phyloP scores from a whole-genome alignment of 2,797 vertebrate species.

The Takifugu ocellatus region DNA sequence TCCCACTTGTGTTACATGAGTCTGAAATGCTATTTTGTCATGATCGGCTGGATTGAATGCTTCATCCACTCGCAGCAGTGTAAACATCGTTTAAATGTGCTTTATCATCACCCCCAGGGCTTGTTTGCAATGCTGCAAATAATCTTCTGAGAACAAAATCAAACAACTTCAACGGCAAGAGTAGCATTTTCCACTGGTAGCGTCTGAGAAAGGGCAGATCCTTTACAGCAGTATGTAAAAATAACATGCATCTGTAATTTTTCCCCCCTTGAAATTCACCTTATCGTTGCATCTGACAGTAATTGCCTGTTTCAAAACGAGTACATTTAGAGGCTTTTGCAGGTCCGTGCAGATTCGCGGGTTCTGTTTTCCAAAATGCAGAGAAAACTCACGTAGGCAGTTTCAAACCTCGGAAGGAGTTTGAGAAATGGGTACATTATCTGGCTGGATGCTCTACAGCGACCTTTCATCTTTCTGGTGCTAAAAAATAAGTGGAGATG shows the following conservation, averaged over 20 bases:
- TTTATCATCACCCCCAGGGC: conserved; percentile 53
- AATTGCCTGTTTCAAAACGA: conserved; percentile 4
- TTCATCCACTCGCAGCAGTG: conserved; percentile 51
- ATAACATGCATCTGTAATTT: background rate
- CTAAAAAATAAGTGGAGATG: conserved; percentile 17
- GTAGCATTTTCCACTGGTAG: conserved; percentile 5
- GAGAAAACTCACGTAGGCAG: no score
- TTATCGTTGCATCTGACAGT: background rate
- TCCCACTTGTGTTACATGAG: conserved; percentile 40
- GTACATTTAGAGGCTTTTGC: background rate
- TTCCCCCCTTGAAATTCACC: background rate
- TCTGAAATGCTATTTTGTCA: conserved; percentile 48
- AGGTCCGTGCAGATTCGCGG: background rate
- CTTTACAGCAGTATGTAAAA: background rate
- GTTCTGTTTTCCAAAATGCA: no score
- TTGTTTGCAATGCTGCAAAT: conserved; percentile 41
- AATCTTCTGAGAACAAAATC: conserved; percentile 19
- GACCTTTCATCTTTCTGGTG: conserved; percentile 14
- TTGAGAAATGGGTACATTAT: conserved; percentile 10
- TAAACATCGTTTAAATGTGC: conserved; percentile 64
- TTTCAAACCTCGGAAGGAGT: conserved; percentile 14
- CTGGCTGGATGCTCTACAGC: conserved; percentile 13
- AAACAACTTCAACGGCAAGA: conserved; percentile 10
- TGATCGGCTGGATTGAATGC: conserved; percentile 57
- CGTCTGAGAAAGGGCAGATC: conserved; percentile 2